Conservation (phyloP, 2,888 invertebrate genomes). For the Heliconius hortense region DNA sequence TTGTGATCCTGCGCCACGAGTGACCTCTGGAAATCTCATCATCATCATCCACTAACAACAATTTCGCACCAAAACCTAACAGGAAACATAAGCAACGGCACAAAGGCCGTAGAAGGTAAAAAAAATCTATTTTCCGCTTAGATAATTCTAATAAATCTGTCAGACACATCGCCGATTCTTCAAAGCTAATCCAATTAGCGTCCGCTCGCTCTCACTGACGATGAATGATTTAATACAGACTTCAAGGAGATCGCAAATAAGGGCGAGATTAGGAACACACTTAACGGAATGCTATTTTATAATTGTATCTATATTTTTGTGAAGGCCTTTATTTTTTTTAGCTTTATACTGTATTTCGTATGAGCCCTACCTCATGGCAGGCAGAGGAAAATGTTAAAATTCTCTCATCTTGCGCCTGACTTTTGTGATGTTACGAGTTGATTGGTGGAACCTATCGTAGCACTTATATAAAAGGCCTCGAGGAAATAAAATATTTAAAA, state of each 20-base stretch:
- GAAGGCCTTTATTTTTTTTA: not conserved
- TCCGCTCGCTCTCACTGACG: slow-evolving; percentile 38
- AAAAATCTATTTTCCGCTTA: slow-evolving; percentile 36
- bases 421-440: too few species aligned
- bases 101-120: slow-evolving; percentile 24
- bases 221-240: slow-evolving; percentile 36
- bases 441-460: too few species aligned
- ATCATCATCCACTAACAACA: not conserved
- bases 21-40: too few species aligned
- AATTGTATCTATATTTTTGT: not conserved
- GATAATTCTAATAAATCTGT: slow-evolving; percentile 38
- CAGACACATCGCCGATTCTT: slow-evolving; percentile 38
- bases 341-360: not conserved
- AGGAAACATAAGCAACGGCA: not conserved
- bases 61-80: not conserved
- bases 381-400: too few species aligned
- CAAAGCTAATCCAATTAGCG: slow-evolving; percentile 43
- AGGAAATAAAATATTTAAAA: too few species aligned
- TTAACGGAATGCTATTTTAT: slow-evolving; percentile 12
- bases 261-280: slow-evolving; percentile 8
- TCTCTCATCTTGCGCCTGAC: too few species aligned
- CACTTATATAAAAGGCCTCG: too few species aligned
- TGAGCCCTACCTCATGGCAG: too few species aligned
- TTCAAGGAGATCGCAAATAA: slow-evolving; percentile 35
- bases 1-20: too few species aligned